phyloP scores from a whole-genome alignment of 2,113 vertebrate species.

The Ploceus nigricollis region DNA sequence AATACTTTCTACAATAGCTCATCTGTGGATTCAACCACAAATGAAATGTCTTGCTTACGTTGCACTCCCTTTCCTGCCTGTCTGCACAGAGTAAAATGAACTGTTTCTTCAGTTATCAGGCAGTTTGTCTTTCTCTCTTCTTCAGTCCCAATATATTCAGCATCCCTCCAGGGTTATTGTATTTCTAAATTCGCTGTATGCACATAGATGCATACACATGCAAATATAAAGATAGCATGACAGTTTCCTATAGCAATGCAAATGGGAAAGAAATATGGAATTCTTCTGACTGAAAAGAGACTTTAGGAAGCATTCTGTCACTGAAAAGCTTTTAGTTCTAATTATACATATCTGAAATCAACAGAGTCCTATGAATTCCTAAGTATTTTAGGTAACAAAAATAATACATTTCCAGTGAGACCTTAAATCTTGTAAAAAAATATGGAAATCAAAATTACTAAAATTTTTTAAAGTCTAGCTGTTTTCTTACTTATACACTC shows the following conservation, averaged over 20 bases:
- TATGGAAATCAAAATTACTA: neutral
- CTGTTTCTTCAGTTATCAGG: neutral
- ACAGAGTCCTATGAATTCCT: neutral
- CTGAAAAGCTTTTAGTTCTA: neutral
- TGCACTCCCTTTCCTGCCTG: conserved; percentile 55
- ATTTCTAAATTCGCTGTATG: neutral
- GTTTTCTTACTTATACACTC: neutral
- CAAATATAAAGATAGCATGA: neutral
- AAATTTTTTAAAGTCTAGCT: neutral
- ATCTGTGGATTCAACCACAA: conserved; percentile 68
- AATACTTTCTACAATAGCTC: conserved; percentile 70
- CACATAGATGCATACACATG: neutral
- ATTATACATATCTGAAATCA: neutral
- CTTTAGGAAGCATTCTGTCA: neutral
- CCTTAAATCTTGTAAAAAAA: neutral
- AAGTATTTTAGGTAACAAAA: neutral
- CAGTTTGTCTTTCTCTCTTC: neutral
- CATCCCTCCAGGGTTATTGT: neutral
- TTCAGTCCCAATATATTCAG: neutral
- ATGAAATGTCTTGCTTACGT: conserved; percentile 59
- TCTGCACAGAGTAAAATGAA: conserved; percentile 16
- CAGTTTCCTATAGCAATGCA: neutral
- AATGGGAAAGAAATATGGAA: neutral
- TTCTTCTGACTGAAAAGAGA: neutral
- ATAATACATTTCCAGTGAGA: neutral